Evolutionary conservation across 2,113 vertebrate genomes (phyloP).

Genomic region (Natator depressus): DNA sequence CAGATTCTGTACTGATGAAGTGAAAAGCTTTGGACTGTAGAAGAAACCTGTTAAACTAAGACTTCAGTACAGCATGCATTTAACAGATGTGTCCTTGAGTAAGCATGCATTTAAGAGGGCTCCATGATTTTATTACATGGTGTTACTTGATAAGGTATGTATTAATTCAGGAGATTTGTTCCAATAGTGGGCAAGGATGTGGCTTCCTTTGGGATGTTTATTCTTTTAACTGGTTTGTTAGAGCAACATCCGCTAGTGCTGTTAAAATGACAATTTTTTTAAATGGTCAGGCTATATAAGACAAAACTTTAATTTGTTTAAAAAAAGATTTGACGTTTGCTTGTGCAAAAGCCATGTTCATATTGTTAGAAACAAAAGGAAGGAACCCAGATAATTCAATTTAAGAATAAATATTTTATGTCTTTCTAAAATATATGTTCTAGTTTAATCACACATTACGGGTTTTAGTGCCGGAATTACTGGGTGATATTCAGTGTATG

Average conservation of each 20-base stretch:
- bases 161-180: background rate
- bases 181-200: background rate
- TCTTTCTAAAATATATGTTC: constrained; percentile 3
- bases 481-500: constrained; percentile 21
- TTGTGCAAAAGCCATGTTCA: constrained; percentile 51
- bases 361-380: constrained; percentile 40
- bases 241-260: background rate
- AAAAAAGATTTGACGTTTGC: constrained; percentile 48
- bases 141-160: background rate
- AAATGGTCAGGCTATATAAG: background rate
- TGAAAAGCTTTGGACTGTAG: background rate
- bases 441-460: background rate
- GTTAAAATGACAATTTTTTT: background rate
- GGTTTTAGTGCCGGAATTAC: constrained; percentile 12
- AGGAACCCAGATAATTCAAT: constrained; percentile 47
- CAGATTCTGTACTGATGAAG: background rate
- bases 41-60: background rate
- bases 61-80: background rate
- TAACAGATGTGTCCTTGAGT: background rate
- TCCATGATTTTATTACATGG: background rate
- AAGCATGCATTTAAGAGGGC: background rate
- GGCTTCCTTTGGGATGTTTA: background rate
- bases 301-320: background rate
- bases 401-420: constrained; percentile 13
- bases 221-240: background rate